phyloP scores from a whole-genome alignment of 2,113 vertebrate genomes.

The Aptenodytes forsteri region DNA sequence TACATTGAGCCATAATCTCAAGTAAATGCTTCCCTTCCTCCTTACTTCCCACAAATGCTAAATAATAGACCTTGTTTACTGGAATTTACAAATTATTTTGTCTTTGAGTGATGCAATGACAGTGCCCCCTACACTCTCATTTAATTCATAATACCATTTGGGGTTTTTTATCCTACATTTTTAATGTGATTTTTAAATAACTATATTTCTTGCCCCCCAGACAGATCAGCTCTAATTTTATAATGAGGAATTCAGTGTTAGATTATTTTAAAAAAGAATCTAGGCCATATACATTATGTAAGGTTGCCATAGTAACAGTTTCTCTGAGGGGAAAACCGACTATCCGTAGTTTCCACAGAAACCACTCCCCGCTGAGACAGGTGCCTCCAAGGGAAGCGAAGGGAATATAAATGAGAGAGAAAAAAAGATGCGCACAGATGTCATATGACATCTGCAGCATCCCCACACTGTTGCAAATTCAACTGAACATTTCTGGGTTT shows the following conservation, averaged over 20 bases:
- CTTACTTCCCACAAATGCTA: neutral
- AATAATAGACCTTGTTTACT: neutral
- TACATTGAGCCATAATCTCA: neutral
- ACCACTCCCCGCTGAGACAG: conserved; percentile 71
- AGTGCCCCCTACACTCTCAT: neutral
- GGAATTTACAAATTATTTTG: conserved; percentile 19
- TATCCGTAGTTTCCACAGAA: conserved; percentile 73
- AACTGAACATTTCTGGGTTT: neutral
- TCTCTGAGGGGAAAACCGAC: conserved; percentile 11
- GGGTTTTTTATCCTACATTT: neutral
- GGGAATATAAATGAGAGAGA: conserved; percentile 58
- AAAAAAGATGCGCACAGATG: neutral
- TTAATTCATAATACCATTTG: neutral
- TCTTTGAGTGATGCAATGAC: neutral
- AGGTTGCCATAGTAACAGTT: conserved; percentile 70
- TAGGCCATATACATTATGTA: conserved; percentile 63
- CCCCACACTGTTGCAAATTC: neutral
- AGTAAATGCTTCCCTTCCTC: neutral
- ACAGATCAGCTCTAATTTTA: neutral
- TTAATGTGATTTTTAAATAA: neutral
- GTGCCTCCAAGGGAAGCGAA: conserved; percentile 56
- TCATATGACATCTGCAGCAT: neutral
- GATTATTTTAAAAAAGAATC: conserved; percentile 39
- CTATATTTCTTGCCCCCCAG: neutral
- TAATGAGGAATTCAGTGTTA: conserved; percentile 17